These are phyloP conservation scores for Epinotia demarniana DNA, from an alignment of 2,888 invertebrate species.

Conservation along the genomic window DNA sequence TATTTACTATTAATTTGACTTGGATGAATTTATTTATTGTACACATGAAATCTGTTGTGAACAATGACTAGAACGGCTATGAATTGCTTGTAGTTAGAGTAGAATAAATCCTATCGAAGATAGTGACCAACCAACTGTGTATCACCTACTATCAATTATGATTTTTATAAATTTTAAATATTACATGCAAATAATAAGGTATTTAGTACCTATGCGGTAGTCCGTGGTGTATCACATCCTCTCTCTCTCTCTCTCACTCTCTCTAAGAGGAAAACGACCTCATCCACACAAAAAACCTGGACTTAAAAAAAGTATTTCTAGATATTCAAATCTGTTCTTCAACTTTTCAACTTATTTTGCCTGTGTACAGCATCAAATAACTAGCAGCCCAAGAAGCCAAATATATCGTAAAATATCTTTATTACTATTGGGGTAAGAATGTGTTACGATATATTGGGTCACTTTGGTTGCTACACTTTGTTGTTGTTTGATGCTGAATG, in stretches of 20 bases:
- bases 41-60: constrained; percentile 53
- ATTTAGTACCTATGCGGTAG: background rate
- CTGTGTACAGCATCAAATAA: too few species aligned
- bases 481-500: background rate
- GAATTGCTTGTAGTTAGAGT: constrained; percentile 56
- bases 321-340: too few species aligned
- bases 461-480: background rate
- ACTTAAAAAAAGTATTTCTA: too few species aligned
- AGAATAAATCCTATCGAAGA: constrained; percentile 2
- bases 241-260: too few species aligned
- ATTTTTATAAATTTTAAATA: background rate
- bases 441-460: background rate
- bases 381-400: too few species aligned
- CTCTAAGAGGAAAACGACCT: too few species aligned
- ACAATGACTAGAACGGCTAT: constrained; percentile 62
- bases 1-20: constrained; percentile 65
- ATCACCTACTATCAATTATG: constrained; percentile 4
- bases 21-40: constrained; percentile 71
- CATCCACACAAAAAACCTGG: too few species aligned
- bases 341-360: too few species aligned
- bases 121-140: constrained; percentile 8
- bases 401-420: too few species aligned
- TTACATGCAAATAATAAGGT: background rate
- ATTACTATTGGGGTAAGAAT: too few species aligned
- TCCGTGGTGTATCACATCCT: too few species aligned